Evolutionary conservation across 1,140 invertebrate species (phyloP), one percentile per base, ranked within the genome.

Genomic region (Sesamia nonagrioides): DNA sequence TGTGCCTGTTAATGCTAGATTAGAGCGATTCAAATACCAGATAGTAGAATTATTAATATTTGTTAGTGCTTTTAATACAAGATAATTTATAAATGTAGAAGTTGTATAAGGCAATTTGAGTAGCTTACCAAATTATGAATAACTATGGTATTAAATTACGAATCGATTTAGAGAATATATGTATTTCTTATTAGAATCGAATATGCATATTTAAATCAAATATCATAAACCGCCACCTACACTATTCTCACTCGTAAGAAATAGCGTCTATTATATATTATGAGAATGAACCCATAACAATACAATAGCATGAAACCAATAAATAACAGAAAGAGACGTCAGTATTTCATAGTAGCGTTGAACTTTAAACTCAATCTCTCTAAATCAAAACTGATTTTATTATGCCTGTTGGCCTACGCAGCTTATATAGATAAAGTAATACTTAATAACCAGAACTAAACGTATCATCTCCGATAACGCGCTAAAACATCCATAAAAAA

Each of bases 401-500:
- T 75, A 75, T 18, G 9, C 33, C 37, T 73, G 52, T 63, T 17
- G 18, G 54, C 40, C 56, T 60, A n/a, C 35, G 56, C 33, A 42
- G 50, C 63, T 15, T 76, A 33, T n/a, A 33, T 40, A 27, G 61
- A 77, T 66, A 77, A 77, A 77, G 61, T 77, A 40, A 54, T 56
- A 40, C 48, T 52, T n/a, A 52, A 76, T 76, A 33, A 60, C 78
- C 68, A 58, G 37, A 48, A 71, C 68, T 72, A 80, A 80, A 75
- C 54, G 40, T 61, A 81, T 73, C 50, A 50, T 54, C 45, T 63
- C 13, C 6, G 60, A 40, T 40, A 80, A 56, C 35, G 66, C 56
- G 66, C 77, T 76, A 71, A 81, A 78, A 79, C 58, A 63, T 48
- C 52, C 11, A 83, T 72, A 63, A 77, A 82, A 76, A 27, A 27